phyloP scores from a whole-genome alignment of 2,888 invertebrate species.

The Spodoptera exigua region DNA sequence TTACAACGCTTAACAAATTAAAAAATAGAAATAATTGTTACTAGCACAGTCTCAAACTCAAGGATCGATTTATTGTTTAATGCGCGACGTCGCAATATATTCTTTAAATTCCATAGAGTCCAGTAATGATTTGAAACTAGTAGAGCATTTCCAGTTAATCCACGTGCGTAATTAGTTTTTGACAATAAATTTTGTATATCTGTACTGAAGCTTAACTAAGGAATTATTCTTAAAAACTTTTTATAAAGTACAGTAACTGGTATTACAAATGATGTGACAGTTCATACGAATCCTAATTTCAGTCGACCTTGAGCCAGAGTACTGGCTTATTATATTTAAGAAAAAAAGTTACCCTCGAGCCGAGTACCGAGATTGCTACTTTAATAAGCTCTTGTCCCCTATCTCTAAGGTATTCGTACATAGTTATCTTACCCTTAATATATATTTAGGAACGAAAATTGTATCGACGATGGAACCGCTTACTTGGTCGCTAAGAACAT shows the following conservation, averaged over 20 bases:
- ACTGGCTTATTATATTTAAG: conserved; percentile 28
- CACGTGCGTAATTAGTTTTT: no score
- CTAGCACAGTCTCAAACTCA: no score
- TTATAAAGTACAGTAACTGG: conserved; percentile 9
- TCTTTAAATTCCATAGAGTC: no score
- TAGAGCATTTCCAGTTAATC: no score
- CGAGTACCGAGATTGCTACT: conserved; percentile 24
- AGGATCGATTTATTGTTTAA: no score
- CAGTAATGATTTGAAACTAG: no score
- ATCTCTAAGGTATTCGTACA: conserved; percentile 22
- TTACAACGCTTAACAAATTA: no score
- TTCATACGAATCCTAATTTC: conserved; percentile 21
- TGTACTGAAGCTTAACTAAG: background rate
- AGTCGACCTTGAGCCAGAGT: conserved; percentile 1
- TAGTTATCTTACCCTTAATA: conserved; percentile 26
- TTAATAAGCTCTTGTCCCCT: conserved; percentile 31
- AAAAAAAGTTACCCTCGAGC: conserved; percentile 28
- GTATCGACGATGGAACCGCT: conserved; percentile 3
- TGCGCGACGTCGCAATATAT: no score
- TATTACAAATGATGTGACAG: conserved; percentile 1
- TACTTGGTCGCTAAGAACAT: background rate
- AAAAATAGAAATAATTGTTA: no score
- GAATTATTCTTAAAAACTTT: background rate
- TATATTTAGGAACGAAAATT: conserved; percentile 15
- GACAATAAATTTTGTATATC: no score